A percentile compares a stretch with the other conserved stretches of the same genome.
These are phyloP conservation scores for Notiomystis cincta DNA, from an alignment of 2,113 vertebrate species.

Conservation along the genomic window DNA sequence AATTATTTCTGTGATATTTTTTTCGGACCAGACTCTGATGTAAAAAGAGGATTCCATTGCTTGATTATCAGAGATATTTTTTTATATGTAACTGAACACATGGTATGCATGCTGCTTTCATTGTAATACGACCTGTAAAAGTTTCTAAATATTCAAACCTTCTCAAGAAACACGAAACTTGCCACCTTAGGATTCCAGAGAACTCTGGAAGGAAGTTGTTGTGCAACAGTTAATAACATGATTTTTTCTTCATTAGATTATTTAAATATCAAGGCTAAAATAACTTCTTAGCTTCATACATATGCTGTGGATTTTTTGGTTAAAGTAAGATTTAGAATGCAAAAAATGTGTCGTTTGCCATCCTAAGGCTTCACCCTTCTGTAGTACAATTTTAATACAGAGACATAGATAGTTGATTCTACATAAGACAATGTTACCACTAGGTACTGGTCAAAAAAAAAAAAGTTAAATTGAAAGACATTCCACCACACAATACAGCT, in stretches of 20 bases:
- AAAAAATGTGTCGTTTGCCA: background rate
- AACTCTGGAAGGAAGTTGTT: background rate
- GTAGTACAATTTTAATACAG: background rate
- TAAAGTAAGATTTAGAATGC: background rate
- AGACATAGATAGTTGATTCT: background rate
- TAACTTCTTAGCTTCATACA: background rate
- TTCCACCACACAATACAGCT: background rate
- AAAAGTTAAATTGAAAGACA: fast-evolving
- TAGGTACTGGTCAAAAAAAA: background rate
- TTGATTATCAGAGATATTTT: background rate
- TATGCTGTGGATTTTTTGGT: background rate
- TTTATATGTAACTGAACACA: background rate
- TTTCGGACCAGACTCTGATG: background rate
- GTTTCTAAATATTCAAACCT: background rate
- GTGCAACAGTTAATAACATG: background rate
- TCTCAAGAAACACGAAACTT: background rate
- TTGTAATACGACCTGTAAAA: background rate
- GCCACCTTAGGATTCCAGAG: background rate
- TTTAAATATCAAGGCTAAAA: background rate
- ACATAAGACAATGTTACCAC: background rate
- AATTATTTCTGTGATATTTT: background rate
- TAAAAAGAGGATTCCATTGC: background rate
- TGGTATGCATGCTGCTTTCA: background rate
- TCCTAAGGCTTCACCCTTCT: background rate
- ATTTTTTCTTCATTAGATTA: background rate